Percentiles rank a stretch among this genome's conserved stretches.
Evolutionary conservation across 1,140 invertebrate genomes (phyloP).

Genomic region (Scaptomyza hsui): DNA sequence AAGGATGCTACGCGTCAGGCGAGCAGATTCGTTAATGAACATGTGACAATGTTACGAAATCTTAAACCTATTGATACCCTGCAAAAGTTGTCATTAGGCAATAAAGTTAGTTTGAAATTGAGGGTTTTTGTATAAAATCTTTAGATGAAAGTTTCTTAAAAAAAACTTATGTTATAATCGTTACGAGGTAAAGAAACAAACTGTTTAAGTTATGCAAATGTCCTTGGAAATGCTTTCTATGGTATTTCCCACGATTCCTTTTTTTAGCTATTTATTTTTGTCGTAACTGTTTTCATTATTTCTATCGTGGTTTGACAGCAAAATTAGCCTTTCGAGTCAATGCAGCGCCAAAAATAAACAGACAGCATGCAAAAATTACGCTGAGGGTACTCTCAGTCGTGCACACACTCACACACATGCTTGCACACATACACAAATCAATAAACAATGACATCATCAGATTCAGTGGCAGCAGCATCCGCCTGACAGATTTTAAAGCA

Average conservation of each 20-base stretch:
- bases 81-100: neutral
- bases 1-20: constrained; percentile 22
- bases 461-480: constrained; percentile 48
- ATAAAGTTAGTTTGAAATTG: neutral
- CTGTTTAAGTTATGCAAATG: no score
- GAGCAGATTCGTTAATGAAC: constrained; percentile 65
- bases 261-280: neutral
- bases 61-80: constrained; percentile 6
- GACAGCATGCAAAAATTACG: constrained; percentile 49
- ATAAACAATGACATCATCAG: constrained; percentile 77
- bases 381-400: constrained; percentile 15
- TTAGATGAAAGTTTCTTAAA: no score
- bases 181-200: no score
- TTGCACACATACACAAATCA: constrained; percentile 46
- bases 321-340: constrained; percentile 60
- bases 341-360: constrained; percentile 62
- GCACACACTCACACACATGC: constrained; percentile 11
- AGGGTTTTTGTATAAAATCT: no score
- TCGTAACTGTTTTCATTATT: constrained; percentile 3
- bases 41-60: constrained; percentile 1
- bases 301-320: constrained; percentile 9
- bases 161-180: no score
- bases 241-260: neutral
- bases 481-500: constrained; percentile 59
- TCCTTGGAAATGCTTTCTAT: neutral